These are phyloP conservation scores for Gavia stellata DNA, from an alignment of 2,113 vertebrate species.

Conservation along the genomic window DNA sequence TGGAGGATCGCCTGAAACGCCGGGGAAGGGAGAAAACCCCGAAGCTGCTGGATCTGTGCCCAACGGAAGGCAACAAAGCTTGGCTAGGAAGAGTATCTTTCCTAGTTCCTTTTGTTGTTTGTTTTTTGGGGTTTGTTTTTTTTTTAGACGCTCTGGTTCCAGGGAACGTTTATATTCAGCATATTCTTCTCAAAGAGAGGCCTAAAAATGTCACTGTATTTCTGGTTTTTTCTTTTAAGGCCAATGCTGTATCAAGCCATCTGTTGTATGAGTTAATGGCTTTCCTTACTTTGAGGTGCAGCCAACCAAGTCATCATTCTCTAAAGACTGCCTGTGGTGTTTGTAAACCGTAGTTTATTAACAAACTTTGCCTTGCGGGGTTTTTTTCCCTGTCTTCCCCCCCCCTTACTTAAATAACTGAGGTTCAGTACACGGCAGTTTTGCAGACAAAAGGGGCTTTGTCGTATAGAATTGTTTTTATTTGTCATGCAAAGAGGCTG, in stretches of 20 bases:
- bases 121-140: not conserved
- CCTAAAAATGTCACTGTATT: not conserved
- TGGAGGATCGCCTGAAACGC: not conserved
- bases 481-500: slow-evolving; percentile 24
- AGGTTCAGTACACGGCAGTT: not conserved
- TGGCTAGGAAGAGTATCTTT: not conserved
- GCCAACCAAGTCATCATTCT: not conserved
- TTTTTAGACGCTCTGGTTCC: not conserved
- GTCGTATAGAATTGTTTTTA: slow-evolving; percentile 5
- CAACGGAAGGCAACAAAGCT: not conserved
- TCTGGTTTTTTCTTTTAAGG: not conserved
- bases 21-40: not conserved
- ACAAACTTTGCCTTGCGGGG: not conserved
- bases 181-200: not conserved
- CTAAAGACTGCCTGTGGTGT: not conserved
- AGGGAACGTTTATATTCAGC: not conserved
- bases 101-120: not conserved
- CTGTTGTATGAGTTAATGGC: slow-evolving; percentile 33
- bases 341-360: slow-evolving; percentile 1
- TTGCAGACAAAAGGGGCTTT: slow-evolving; percentile 32
- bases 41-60: not conserved
- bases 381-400: not conserved
- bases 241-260: not conserved
- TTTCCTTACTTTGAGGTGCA: slow-evolving; percentile 20
- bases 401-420: not conserved